Evolutionary conservation across 2,888 invertebrate species (phyloP).

Genomic region (Hirtodrosophila trivittata): DNA sequence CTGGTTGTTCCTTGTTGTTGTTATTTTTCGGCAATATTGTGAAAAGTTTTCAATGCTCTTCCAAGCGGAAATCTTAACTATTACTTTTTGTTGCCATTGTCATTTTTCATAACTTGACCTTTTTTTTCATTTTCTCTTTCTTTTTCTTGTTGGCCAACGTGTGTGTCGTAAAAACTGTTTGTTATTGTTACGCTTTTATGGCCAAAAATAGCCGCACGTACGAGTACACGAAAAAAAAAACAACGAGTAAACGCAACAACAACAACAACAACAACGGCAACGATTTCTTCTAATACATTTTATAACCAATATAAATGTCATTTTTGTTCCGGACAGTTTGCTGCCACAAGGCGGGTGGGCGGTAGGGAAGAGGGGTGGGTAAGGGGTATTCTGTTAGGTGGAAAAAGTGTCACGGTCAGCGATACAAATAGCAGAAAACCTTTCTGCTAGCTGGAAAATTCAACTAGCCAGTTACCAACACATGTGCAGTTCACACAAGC

Average conservation of each 20-base stretch:
- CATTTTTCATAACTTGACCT: slow-evolving; percentile 71
- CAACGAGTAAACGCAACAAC: slow-evolving; percentile 14
- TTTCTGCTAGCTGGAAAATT: slow-evolving; percentile 11
- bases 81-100: slow-evolving; percentile 28
- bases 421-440: slow-evolving; percentile 34
- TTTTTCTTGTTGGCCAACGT: slow-evolving; percentile 38
- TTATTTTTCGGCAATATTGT: slow-evolving; percentile 29
- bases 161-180: slow-evolving; percentile 60
- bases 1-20: not conserved
- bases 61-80: slow-evolving; percentile 44
- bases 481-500: slow-evolving; percentile 55
- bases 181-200: slow-evolving; percentile 69
- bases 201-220: slow-evolving; percentile 53
- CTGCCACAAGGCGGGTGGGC: slow-evolving; percentile 10
- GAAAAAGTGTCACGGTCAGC: slow-evolving; percentile 73
- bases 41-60: slow-evolving; percentile 48
- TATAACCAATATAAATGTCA: slow-evolving; percentile 77
- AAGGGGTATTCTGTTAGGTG: too few relatives aligned
- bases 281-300: slow-evolving; percentile 66
- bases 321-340: slow-evolving; percentile 72
- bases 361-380: slow-evolving; percentile 17
- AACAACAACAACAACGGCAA: slow-evolving; percentile 29
- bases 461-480: slow-evolving; percentile 44
- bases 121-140: slow-evolving; percentile 19
- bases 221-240: slow-evolving; percentile 46